These are phyloP conservation scores for Gadus chalcogrammus DNA, from an alignment of 2,113 vertebrate genomes.

Conservation along the genomic window DNA sequence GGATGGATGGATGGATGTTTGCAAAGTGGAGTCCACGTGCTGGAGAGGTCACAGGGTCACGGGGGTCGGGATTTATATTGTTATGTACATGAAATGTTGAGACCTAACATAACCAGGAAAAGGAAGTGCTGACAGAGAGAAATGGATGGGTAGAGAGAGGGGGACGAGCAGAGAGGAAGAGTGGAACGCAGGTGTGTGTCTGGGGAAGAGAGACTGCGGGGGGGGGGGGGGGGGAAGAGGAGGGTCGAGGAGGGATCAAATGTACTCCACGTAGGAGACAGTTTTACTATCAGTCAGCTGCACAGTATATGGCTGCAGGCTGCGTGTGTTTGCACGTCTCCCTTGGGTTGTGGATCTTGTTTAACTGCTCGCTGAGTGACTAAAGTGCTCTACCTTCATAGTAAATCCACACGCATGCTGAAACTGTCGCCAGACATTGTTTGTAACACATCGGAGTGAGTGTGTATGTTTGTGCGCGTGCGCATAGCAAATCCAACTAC, in stretches of 20 bases:
- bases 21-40: no score
- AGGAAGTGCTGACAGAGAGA: no score
- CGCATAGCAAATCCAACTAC: no score
- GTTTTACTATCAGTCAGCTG: neutral
- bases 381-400: neutral
- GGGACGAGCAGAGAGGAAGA: neutral
- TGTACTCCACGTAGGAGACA: neutral
- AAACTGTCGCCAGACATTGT: neutral
- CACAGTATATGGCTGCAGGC: slow-evolving; percentile 6
- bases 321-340: slow-evolving; percentile 3
- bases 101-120: no score
- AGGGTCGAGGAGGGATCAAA: neutral
- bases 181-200: neutral
- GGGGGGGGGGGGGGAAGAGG: slow-evolving; percentile 9
- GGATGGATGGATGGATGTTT: no score
- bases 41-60: no score
- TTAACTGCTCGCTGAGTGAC: slow-evolving; percentile 1
- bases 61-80: no score
- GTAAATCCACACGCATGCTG: no score
- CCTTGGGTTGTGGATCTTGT: slow-evolving; percentile 8
- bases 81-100: no score
- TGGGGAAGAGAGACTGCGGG: neutral
- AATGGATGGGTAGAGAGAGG: neutral
- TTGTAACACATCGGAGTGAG: neutral
- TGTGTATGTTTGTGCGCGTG: no score